These are phyloP conservation scores for Amblyornis subalaris DNA, from an alignment of 2,113 vertebrate genomes.

Conservation along the genomic window DNA sequence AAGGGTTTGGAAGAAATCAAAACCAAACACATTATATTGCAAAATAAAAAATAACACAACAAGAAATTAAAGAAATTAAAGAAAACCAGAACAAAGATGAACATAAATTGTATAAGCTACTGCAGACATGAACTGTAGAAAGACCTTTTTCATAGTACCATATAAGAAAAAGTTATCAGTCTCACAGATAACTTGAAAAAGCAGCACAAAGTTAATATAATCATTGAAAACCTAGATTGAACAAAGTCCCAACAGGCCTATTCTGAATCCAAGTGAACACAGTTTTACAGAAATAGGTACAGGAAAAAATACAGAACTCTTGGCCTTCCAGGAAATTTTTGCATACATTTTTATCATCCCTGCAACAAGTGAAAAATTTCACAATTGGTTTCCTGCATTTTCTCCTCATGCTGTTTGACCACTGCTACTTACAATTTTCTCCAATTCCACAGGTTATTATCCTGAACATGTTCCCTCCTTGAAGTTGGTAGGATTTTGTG, in stretches of 20 bases:
- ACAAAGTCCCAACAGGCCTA: background rate
- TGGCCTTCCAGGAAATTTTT: background rate
- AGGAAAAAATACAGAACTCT: background rate
- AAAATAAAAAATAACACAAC: background rate
- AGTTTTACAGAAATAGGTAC: background rate
- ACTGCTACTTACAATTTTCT: background rate
- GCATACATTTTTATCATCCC: background rate
- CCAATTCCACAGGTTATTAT: background rate
- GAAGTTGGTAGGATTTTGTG: background rate
- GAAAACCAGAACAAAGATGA: background rate
- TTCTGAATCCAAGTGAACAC: background rate
- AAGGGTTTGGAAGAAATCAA: background rate
- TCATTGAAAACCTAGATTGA: background rate
- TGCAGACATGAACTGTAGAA: background rate
- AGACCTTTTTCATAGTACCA: background rate
- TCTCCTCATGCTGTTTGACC: background rate
- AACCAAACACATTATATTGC: background rate
- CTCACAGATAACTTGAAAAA: background rate
- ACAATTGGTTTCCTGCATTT: background rate
- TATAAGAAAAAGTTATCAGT: background rate
- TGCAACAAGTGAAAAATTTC: background rate
- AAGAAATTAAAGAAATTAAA: background rate
- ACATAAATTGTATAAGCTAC: background rate
- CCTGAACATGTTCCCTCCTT: background rate
- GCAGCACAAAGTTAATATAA: background rate